Evolutionary conservation across 2,888 invertebrate genomes (phyloP).

Genomic region (Heteromyza rotundicornis): DNA sequence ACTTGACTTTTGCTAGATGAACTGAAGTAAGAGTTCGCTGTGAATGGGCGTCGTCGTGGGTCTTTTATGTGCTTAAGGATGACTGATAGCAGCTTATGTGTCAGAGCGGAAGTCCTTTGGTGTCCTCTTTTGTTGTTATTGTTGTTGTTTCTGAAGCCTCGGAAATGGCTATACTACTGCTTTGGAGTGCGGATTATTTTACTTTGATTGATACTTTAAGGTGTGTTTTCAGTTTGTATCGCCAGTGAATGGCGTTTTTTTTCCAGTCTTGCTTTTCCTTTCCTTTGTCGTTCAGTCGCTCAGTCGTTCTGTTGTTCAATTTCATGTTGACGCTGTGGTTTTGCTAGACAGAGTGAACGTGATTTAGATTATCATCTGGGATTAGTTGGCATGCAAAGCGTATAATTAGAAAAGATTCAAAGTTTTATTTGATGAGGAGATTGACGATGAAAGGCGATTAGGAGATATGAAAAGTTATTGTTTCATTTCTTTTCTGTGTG

Average conservation of each 20-base stretch:
- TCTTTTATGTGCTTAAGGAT: slow-evolving; percentile 54
- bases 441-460: no score
- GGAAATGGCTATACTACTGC: slow-evolving; percentile 15
- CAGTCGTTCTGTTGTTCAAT: neutral
- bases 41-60: slow-evolving; percentile 40
- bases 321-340: slow-evolving; percentile 2
- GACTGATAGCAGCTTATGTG: slow-evolving; percentile 55
- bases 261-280: neutral
- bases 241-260: neutral
- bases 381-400: slow-evolving; percentile 15
- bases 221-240: slow-evolving; percentile 19
- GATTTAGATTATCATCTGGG: slow-evolving; percentile 26
- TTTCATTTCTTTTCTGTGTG: no score
- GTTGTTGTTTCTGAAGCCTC: slow-evolving; percentile 7
- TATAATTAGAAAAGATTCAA: no score
- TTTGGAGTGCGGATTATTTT: slow-evolving; percentile 24
- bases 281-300: neutral
- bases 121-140: slow-evolving; percentile 14
- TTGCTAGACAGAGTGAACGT: slow-evolving; percentile 21
- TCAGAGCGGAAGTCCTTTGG: slow-evolving; percentile 31
- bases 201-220: slow-evolving; percentile 32
- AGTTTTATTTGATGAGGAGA: no score
- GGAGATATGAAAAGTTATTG: no score
- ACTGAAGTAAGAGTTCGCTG: neutral
- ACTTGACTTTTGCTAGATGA: slow-evolving; percentile 15